Evolutionary conservation across 2,113 vertebrate species (phyloP), one percentile per base, ranked within the genome.

Genomic region (Vimba vimba): DNA sequence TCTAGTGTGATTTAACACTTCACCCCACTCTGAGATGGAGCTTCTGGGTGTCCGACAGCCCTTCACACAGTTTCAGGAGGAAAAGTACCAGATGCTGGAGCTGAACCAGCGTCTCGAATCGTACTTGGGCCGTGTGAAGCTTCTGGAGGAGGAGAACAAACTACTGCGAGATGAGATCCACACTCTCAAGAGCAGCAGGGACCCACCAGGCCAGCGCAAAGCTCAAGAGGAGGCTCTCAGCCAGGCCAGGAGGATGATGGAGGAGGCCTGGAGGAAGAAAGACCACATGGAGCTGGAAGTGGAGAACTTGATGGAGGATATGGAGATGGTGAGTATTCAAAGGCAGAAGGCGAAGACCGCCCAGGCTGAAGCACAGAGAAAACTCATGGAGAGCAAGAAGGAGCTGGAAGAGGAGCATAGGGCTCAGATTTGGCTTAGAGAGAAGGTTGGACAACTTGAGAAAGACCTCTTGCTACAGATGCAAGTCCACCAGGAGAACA

Each of bases 51-150:
- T 82, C 23, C 89, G 74, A 10, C 85, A 50, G 77, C 57, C 69
- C 30, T 82, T 82, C 25, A 78, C 85, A 69, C 88, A 90, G 7
- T 43, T 92, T 78, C 95, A 94, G 1, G 95, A 96, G 82, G 96
- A 98, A 76, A 97, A 96, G n/a, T 92, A 95, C 45, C 96, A 97
- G 92, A 96, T 99, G 97, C 96, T 97, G 94, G 95, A 96, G 90
- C 96, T 99, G 87, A 99, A 99, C 93, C 94, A 91, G 59, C 93
- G 97, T 25, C 94, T 99, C 86, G 97, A 97, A 84, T 93, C 95
- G 2, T 99, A 99, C 86, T 91, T 99, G 92, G 93, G 93, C 84
- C 93, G 96, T 9, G 97, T 99, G 84, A 96, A 97, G 92, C 90
- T 94, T 76, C 93, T 99, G 73, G 97, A 99, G 88, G 96, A 97